Evolutionary conservation across 2,888 invertebrate species (phyloP), one percentile per base, ranked within the genome.

Genomic region (Drosophila peninsularis): DNA sequence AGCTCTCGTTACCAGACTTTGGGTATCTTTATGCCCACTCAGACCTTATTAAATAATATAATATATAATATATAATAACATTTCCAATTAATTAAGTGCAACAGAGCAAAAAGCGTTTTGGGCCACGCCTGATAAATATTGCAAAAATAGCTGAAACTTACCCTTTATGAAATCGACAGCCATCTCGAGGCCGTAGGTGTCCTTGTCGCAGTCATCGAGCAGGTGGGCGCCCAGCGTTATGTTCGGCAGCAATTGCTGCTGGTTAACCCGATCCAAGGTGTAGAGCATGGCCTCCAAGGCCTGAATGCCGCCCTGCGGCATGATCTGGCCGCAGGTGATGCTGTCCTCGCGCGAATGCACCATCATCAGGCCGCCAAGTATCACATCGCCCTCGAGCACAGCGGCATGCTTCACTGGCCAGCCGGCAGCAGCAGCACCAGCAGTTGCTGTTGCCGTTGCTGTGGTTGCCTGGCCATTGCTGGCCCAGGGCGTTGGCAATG

Each of bases 141-240:
- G 36, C 27, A 53, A 44, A 71, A 57, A n/a, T 30, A 2, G 10
- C 10, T 5, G 2, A 2, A 10, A 30, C 95, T 93, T 93, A 98
- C 98, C 98, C 96, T 98, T 97, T 73, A 98, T 98, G 92, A 98
- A 98, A 93, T 98, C 98, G 17, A 98, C 97, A 17, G 98, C 97
- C 96, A 98, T 98, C 92, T 98, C 98, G 77, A 98, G 93, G 0
- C 98, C 98, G 90, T 98, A 98, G 0, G 98, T 98, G 91, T 98
- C 98, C 93, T 97, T 97, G 93, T 98, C 98, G 92, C 98, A 98
- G 92, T 98, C 98, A 90, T 98, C 98, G 73, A 98, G 93, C 57
- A 98, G 95, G 90, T 98, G 96, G 11, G 97, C 97, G 41, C 98
- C 98, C 13, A 98, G 93, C 6, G 94, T 95, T 57, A 98, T 95